Evolutionary conservation across 2,888 invertebrate genomes (phyloP).

Genomic region (Smittia aterrima): DNA sequence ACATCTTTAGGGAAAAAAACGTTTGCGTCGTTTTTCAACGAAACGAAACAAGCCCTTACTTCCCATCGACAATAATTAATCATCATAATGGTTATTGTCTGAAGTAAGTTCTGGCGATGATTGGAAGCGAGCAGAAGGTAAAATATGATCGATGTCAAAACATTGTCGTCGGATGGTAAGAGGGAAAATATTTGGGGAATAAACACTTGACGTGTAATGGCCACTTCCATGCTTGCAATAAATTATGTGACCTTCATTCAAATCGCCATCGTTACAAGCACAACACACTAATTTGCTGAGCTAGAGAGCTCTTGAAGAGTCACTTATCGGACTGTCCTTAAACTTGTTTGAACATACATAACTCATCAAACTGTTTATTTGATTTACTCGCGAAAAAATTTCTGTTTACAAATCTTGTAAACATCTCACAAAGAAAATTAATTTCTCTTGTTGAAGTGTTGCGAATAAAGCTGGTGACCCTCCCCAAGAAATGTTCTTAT

Average conservation of each 20-base stretch:
- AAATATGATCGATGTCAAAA: neutral
- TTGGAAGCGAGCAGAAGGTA: neutral
- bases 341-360: neutral
- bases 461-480: too few relatives aligned
- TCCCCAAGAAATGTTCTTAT: too few relatives aligned
- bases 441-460: too few relatives aligned
- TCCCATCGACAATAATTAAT: conserved; percentile 8
- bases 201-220: neutral
- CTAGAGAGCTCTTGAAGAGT: neutral
- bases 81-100: conserved; percentile 17
- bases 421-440: too few relatives aligned
- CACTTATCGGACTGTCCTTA: too few relatives aligned
- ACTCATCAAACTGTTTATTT: neutral
- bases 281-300: too few relatives aligned
- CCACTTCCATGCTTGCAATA: neutral
- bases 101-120: neutral
- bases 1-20: neutral
- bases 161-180: neutral
- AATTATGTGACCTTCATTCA: neutral
- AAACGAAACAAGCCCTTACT: neutral
- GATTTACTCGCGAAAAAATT: neutral
- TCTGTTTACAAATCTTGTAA: conserved; percentile 11
- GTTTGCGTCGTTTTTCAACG: neutral
- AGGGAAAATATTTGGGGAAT: neutral
- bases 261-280: too few relatives aligned